These are phyloP conservation scores for Mycteria americana DNA, from an alignment of 2,797 vertebrate species.

Conservation along the genomic window DNA sequence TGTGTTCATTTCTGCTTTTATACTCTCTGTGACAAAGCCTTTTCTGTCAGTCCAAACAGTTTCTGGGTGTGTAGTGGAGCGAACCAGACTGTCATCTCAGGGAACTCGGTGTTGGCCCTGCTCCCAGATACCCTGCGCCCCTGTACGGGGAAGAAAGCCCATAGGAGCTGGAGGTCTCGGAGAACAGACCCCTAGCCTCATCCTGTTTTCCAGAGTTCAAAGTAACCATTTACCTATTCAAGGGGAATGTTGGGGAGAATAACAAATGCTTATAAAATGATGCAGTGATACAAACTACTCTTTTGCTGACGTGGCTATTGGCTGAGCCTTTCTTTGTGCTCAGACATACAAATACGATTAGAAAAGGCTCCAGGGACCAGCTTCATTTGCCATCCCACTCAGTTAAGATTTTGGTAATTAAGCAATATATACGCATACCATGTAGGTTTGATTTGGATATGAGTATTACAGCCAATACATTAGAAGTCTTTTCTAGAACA, in stretches of 20 bases:
- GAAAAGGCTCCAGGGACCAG: neutral
- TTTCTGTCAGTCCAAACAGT: neutral
- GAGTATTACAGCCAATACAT: neutral
- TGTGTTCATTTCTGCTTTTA: neutral
- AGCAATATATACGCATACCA: neutral
- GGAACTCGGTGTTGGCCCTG: no score
- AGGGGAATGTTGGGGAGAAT: neutral
- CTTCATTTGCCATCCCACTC: neutral
- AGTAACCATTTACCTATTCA: neutral
- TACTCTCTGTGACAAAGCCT: neutral
- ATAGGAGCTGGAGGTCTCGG: neutral
- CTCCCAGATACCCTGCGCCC: neutral
- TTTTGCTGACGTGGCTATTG: neutral
- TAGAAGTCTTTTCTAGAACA: neutral
- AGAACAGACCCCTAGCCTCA: neutral
- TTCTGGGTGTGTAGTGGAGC: neutral
- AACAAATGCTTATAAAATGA: neutral
- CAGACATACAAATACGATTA: neutral
- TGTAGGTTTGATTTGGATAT: neutral
- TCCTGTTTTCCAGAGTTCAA: neutral
- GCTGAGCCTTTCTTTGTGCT: neutral
- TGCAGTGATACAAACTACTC: neutral
- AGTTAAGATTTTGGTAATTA: neutral
- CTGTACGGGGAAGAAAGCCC: rapidly evolving
- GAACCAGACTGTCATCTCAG: neutral